Percentiles rank a stretch among this genome's conserved stretches.
Conservation (phyloP, 2,888 invertebrate species). For the Ditylenchus weischeri region DNA sequence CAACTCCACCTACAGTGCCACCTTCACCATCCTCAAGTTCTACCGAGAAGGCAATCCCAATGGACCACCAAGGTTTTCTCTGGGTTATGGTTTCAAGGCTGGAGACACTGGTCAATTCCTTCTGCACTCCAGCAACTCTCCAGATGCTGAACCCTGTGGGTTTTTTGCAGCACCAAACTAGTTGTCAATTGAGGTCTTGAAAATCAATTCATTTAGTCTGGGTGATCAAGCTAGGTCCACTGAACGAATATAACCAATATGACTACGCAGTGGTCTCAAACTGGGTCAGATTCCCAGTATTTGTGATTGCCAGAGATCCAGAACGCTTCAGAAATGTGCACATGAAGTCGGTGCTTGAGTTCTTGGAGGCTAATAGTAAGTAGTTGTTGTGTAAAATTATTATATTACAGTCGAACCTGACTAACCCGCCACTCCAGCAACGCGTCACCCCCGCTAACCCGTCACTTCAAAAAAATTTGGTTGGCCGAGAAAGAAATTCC, state of each 20-base stretch:
- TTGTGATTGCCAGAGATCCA: slow-evolving; percentile 59
- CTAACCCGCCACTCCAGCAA: too few relatives aligned
- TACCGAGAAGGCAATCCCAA: slow-evolving; percentile 59
- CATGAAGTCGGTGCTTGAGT: slow-evolving; percentile 59
- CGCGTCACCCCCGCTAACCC: too few relatives aligned
- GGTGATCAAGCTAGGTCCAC: slow-evolving; percentile 59
- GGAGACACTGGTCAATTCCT: slow-evolving; percentile 59
- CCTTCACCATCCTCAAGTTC: slow-evolving; percentile 59
- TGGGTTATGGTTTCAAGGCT: slow-evolving; percentile 59
- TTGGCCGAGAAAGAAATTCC: too few relatives aligned
- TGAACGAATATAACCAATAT: slow-evolving; percentile 60
- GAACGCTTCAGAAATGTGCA: slow-evolving; percentile 53
- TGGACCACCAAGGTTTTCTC: slow-evolving; percentile 58
- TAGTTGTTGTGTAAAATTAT: slow-evolving; percentile 3
- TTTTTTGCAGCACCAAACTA: neutral
- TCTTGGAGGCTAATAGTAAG: slow-evolving; percentile 59
- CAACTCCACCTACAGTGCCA: slow-evolving; percentile 59
- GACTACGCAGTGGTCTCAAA: slow-evolving; percentile 58
- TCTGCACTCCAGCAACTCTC: slow-evolving; percentile 58
- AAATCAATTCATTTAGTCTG: slow-evolving; percentile 51
- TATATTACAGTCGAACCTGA: too few relatives aligned
- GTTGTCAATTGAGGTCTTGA: neutral
- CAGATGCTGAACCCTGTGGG: slow-evolving; percentile 58
- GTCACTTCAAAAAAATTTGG: too few relatives aligned
- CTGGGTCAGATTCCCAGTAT: slow-evolving; percentile 58